Base-by-base conservation (phyloP, 2,113 vertebrate genomes). In the Oryzias javanicus region DNA sequence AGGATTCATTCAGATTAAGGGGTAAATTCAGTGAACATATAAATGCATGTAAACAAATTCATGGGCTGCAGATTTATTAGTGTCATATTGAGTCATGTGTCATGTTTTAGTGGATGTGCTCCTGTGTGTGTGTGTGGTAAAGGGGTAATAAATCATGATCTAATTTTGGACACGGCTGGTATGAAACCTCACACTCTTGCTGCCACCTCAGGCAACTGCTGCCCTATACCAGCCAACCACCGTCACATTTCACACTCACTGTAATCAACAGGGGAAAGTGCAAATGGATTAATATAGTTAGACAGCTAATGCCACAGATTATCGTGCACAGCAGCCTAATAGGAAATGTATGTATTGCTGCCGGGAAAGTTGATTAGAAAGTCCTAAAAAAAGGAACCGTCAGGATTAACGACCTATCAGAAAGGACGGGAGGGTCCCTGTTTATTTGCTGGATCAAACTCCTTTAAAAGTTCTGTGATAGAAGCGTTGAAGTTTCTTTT, bases 261-360 rank as follows among this genome's bases (percentile, higher is more conserved):
- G 76, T 89, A 89, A 87, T 88, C 88, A 89, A 82, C 86, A 81
- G 84, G 81, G 79, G 82, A 86, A 87, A 84, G 88, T 88, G 82
- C 82, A 88, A 87, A 86, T 80, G 83, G 83, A 88, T 88, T 88
- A 88, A 88, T 88, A 77, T 67, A 67, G 86, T 86, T 76, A 74
- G 83, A 80, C 58, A 42, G 49, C 71, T 86, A 88, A 86, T 87
- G 76, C 72, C 74, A 79, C 66, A 78, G 83, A 80, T 87, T 86
- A 87, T 42, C 0, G 72, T 55, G 72, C 69, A 69, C 68, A n/a
- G 65, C 72, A 55, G 72, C 72, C 60, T 74, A 61, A 72, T 83
- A 71, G 75, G 55, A 86, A 83, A 86, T 80, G 72, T 78, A 79
- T 82, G 81, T 76, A 50, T 66, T 77, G 52, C 74, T 70, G n/a